Percentiles rank a stretch among this genome's conserved stretches.
Conservation (phyloP, 2,113 vertebrate genomes). For the Eolophus roseicapilla region DNA sequence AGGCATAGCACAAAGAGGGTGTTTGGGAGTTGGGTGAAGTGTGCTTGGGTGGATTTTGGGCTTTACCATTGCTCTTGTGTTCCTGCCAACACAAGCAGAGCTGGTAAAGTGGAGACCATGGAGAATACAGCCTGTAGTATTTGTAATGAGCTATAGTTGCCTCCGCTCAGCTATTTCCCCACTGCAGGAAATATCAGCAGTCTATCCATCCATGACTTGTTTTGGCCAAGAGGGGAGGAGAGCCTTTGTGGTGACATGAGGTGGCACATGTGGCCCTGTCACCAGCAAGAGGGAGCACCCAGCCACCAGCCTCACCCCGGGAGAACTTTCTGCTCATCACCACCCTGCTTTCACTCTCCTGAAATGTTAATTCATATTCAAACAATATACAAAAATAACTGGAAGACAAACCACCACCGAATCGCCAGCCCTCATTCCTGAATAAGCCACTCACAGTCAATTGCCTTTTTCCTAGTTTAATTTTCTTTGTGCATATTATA, state of each 20-base stretch:
- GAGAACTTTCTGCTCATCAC: not conserved
- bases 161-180: not conserved
- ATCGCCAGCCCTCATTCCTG: not conserved
- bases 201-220: not conserved
- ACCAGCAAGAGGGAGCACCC: not conserved
- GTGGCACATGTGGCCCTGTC: not conserved
- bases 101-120: not conserved
- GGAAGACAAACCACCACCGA: not conserved
- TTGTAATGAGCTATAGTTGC: not conserved
- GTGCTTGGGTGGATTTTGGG: not conserved
- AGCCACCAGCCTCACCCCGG: not conserved
- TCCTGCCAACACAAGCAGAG: not conserved
- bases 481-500: slow-evolving; percentile 4
- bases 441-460: not conserved
- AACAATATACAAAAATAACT: slow-evolving; percentile 6
- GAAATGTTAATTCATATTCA: not conserved
- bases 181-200: not conserved
- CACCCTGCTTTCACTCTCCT: not conserved
- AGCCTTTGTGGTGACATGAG: not conserved
- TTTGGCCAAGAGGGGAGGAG: not conserved
- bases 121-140: not conserved
- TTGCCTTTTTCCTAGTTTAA: slow-evolving; percentile 18
- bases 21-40: not conserved
- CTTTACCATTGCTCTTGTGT: rapidly evolving
- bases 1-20: not conserved